Base-by-base conservation (phyloP, 2,797 vertebrate genomes). In the Helostoma temminkii region DNA sequence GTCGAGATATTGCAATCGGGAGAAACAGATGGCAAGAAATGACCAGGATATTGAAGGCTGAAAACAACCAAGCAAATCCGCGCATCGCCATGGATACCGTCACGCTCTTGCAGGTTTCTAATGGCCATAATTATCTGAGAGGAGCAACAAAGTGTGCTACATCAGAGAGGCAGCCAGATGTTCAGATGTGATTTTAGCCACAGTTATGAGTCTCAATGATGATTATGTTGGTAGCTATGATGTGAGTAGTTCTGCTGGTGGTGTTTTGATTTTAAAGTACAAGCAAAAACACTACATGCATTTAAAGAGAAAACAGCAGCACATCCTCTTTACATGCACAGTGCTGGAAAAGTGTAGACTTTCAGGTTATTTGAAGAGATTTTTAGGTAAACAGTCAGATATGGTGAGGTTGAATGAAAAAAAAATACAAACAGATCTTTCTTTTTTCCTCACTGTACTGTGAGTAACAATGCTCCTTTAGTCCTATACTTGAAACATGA, bases 21-120 rank as follows among this genome's bases (percentile, higher is more conserved):
- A 74, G 58, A 88, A 91, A 78, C 91, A 92, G 91, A 92, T 90
- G 92, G 89, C 78, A 61, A 69, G 67, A 86, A 90, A 91, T 83
- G 84, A 83, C 86, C 70, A 6, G 37, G 81, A 88, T 80, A 75
- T 49, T 59, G 66, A 72, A 81, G 76, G 62, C 80, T 67, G 2
- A 15, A 79, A 83, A 82, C 66, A 55, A 60, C 57, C 30, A 28
- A 55, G 78, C 71, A 74, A 78, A 72, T 91, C 81, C 56, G 39
- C 34, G 70, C 28, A 50, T 93, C 24, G 21, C 88, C 71, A 86
- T 92, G 88, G 92, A 80, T 88, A 92, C 90, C 64, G 88, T 82
- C 86, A 88, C 74, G 56, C 83, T 91, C 69, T 81, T 25, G 47
- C 70, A 66, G 71, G 48, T 88, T 86, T 71, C 60, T 88, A 91